phyloP scores from a whole-genome alignment of 2,113 vertebrate species.

The Glaucidium brasilianum region DNA sequence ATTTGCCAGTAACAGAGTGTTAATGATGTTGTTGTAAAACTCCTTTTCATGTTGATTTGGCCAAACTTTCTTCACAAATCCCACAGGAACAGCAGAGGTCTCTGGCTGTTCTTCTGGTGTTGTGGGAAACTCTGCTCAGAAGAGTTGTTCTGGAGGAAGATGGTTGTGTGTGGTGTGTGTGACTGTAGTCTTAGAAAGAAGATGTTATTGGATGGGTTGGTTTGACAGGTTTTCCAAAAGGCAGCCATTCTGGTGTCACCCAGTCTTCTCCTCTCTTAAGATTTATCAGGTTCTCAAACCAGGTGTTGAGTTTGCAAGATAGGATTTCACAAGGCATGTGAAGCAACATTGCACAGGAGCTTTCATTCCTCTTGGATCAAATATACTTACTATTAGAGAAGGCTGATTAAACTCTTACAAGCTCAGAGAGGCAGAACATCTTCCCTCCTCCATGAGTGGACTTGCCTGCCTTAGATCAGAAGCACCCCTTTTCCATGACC shows the following conservation, averaged over 20 bases:
- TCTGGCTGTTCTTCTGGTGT: neutral
- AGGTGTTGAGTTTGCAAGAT: neutral
- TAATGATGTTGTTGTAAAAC: neutral
- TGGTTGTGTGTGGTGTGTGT: neutral
- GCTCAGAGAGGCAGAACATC: neutral
- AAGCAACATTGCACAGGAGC: neutral
- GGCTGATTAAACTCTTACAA: neutral
- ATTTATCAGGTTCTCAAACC: neutral
- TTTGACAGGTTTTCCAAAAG: neutral
- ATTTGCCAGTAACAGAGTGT: neutral
- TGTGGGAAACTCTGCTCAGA: neutral
- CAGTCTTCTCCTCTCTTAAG: neutral
- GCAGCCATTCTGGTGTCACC: neutral
- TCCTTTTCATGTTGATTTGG: neutral
- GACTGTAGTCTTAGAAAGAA: neutral
- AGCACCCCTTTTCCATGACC: neutral
- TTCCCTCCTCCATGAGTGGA: neutral
- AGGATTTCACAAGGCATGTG: neutral
- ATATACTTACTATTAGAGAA: neutral
- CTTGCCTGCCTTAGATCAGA: neutral
- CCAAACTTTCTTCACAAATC: neutral
- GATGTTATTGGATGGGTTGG: neutral
- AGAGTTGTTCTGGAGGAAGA: neutral
- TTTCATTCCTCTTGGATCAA: neutral
- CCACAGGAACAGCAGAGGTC: neutral